Evolutionary conservation across 2,113 vertebrate genomes (phyloP).

Genomic region (Austrofundulus limnaeus): DNA sequence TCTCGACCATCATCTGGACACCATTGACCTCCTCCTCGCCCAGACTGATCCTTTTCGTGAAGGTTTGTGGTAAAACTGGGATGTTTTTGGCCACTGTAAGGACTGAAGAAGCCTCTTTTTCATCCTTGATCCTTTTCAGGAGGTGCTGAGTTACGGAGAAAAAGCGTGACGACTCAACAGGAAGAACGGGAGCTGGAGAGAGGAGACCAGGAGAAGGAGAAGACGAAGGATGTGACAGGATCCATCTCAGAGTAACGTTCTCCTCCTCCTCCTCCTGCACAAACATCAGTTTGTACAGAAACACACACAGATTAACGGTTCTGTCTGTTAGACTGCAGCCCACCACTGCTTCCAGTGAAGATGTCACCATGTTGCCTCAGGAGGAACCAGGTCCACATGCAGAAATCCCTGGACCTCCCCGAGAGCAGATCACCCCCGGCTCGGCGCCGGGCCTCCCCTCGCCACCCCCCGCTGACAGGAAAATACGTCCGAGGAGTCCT

Average conservation of each 20-base stretch:
- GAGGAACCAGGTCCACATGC: constrained; percentile 36
- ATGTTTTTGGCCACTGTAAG: background rate
- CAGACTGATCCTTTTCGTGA: constrained; percentile 73
- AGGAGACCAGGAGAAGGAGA: constrained; percentile 23
- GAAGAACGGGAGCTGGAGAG: constrained; percentile 18
- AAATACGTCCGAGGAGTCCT: background rate
- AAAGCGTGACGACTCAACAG: constrained; percentile 5
- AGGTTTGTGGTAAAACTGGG: constrained; percentile 48
- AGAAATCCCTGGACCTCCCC: constrained; percentile 19
- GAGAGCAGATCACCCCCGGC: constrained; percentile 48
- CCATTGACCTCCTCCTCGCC: constrained; percentile 78
- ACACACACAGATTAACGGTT: background rate
- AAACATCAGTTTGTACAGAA: too few relatives aligned
- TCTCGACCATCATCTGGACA: constrained; percentile 50
- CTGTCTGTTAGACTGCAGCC: constrained; percentile 55
- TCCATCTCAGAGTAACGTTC: constrained; percentile 59
- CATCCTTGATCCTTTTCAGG: constrained; percentile 7
- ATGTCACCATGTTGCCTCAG: constrained; percentile 37
- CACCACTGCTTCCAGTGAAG: constrained; percentile 36
- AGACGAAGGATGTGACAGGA: constrained; percentile 34
- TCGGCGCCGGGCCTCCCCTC: constrained; percentile 12
- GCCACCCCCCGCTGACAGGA: background rate
- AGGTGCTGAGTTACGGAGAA: constrained; percentile 14
- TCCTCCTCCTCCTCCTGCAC: too few relatives aligned
- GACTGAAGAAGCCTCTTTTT: background rate